A percentile compares a stretch with the other conserved stretches of the same genome.
Conservation (phyloP, 2,113 vertebrate species). For the Caranx ignobilis region DNA sequence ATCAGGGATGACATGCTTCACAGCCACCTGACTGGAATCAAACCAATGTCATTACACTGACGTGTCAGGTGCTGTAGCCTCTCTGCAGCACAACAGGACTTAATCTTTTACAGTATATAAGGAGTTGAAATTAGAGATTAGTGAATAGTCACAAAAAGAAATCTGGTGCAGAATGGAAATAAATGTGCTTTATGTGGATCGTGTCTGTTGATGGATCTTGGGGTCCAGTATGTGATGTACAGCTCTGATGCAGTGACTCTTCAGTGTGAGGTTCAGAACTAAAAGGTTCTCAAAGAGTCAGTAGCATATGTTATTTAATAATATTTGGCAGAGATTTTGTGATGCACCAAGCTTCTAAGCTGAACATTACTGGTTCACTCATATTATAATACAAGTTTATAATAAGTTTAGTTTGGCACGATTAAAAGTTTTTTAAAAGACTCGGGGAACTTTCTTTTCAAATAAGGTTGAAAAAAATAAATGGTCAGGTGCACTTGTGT, state of each 20-base stretch:
- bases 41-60: no score
- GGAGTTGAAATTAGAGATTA: no score
- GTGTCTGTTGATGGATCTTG: not conserved
- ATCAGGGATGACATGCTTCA: no score
- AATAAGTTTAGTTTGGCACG: not conserved
- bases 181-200: no score
- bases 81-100: no score
- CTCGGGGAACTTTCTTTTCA: not conserved
- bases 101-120: no score
- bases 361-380: not conserved
- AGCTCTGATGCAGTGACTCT: not conserved
- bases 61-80: no score
- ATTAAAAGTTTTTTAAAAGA: conserved; percentile 10
- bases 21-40: no score
- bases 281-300: no score
- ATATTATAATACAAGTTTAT: conserved; percentile 5
- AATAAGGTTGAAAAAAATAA: not conserved
- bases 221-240: no score
- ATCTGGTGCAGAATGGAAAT: no score
- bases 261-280: not conserved
- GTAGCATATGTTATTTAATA: not conserved
- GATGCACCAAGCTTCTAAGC: not conserved
- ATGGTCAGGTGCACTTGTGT: not conserved
- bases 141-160: no score
- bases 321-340: not conserved